Conservation (phyloP, 2,888 invertebrate species). For the Platerodrilus igneus region DNA sequence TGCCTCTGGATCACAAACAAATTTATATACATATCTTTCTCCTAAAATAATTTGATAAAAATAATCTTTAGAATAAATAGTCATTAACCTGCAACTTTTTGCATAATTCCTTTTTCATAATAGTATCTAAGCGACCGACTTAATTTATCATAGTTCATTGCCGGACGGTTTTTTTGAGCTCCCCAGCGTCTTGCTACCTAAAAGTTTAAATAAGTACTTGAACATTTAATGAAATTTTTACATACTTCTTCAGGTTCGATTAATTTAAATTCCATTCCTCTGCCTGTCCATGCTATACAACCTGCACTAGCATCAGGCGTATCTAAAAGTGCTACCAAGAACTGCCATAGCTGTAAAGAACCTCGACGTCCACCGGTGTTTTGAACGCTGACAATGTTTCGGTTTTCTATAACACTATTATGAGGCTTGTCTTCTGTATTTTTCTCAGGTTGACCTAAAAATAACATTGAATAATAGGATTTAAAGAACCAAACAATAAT, state of each 20-base stretch:
- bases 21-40: conserved; percentile 94
- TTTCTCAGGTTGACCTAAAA: conserved; percentile 17
- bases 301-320: conserved; percentile 65
- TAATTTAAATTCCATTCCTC: conserved; percentile 92
- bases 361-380: conserved; percentile 58
- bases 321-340: conserved; percentile 77
- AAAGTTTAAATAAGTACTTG: conserved; percentile 17
- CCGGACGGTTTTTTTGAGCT: conserved; percentile 91
- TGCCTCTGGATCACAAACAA: conserved; percentile 92
- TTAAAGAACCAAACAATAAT: no score
- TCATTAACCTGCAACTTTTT: conserved; percentile 78
- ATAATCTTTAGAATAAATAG: conserved; percentile 1
- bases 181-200: conserved; percentile 94
- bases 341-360: conserved; percentile 91
- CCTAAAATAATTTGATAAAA: conserved; percentile 51
- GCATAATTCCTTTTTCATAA: conserved; percentile 98
- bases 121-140: conserved; percentile 93
- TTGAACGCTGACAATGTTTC: conserved; percentile 30
- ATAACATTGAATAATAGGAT: no score
- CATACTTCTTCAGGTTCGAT: conserved; percentile 89
- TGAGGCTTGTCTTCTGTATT: conserved; percentile 31
- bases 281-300: conserved; percentile 91
- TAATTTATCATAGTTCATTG: conserved; percentile 96
- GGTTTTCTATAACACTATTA: conserved; percentile 32
- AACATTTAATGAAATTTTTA: conserved; percentile 6